A percentile compares a stretch with the other conserved stretches of the same genome.
These are phyloP conservation scores for Lepidothrix coronata DNA, from an alignment of 2,113 vertebrate species.

Conservation along the genomic window DNA sequence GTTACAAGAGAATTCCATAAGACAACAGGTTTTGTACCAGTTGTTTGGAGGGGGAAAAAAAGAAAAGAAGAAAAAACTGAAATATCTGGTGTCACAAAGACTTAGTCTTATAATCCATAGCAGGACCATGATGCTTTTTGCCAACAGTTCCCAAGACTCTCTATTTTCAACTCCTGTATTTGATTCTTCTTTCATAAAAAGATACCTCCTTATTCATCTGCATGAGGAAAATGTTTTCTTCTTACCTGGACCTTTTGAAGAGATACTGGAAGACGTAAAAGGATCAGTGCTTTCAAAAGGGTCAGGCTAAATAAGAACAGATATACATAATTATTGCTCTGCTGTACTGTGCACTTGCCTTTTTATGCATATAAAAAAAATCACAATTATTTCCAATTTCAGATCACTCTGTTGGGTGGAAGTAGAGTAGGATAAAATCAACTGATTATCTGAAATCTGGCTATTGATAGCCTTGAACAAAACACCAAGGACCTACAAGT, in stretches of 20 bases:
- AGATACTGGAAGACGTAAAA: slow-evolving; percentile 83
- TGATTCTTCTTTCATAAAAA: not conserved
- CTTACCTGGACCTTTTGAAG: slow-evolving; percentile 91
- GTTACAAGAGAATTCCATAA: not conserved
- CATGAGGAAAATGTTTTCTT: not conserved
- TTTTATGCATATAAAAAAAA: not conserved
- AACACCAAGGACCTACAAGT: not conserved
- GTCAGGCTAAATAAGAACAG: slow-evolving; percentile 74
- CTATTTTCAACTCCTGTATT: not conserved
- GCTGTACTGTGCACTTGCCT: not conserved
- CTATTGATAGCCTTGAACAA: not conserved
- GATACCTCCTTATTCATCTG: not conserved
- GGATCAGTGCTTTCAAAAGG: slow-evolving; percentile 88
- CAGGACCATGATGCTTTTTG: fast-evolving
- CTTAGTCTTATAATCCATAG: not conserved
- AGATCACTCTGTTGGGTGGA: not conserved
- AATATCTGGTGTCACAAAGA: not conserved
- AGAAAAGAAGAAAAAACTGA: not conserved
- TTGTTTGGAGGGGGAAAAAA: not conserved
- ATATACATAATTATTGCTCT: not conserved
- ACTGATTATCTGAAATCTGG: not conserved
- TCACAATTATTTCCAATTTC: not conserved
- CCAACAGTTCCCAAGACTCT: not conserved
- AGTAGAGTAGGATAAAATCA: not conserved
- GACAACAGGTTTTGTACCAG: not conserved